phyloP scores from a whole-genome alignment of 2,797 vertebrate genomes.

The Podarcis lilfordi region DNA sequence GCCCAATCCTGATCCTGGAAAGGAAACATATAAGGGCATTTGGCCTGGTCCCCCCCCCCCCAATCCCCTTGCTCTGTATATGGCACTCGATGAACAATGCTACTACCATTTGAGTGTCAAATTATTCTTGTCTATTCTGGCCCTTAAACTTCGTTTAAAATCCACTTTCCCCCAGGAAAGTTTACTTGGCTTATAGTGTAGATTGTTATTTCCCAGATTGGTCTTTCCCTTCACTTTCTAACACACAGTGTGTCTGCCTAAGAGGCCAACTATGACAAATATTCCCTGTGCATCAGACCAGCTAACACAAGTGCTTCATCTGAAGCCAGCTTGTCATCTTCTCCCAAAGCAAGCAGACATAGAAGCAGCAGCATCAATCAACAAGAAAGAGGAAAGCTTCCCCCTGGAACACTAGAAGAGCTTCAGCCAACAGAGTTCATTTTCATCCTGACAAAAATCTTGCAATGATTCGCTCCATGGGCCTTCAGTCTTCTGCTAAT shows the following conservation, averaged over 20 bases:
- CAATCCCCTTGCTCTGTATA: neutral
- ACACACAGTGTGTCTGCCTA: constrained; percentile 16
- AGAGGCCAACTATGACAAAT: constrained; percentile 45
- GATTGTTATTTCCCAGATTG: constrained; percentile 9
- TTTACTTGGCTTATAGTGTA: constrained; percentile 22
- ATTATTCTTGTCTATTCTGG: constrained; percentile 1
- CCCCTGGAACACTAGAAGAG: neutral
- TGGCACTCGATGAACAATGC: neutral
- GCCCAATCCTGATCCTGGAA: neutral
- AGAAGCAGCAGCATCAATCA: neutral
- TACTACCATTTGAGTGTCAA: neutral
- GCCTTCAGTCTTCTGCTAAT: neutral
- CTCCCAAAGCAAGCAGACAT: constrained; percentile 21
- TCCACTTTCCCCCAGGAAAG: constrained; percentile 32
- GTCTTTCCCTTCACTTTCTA: constrained; percentile 38
- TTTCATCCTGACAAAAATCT: constrained; percentile 4
- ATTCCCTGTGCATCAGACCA: constrained; percentile 38
- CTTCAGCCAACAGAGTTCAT: constrained; percentile 33
- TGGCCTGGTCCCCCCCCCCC: neutral
- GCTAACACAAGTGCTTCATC: constrained; percentile 31
- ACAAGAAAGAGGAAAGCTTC: neutral
- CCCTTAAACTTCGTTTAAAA: constrained; percentile 30
- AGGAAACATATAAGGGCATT: neutral
- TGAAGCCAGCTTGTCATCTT: constrained; percentile 26
- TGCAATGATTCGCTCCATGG: neutral